Base-by-base conservation (phyloP, 2,113 vertebrate genomes). In the Lates calcarifer region DNA sequence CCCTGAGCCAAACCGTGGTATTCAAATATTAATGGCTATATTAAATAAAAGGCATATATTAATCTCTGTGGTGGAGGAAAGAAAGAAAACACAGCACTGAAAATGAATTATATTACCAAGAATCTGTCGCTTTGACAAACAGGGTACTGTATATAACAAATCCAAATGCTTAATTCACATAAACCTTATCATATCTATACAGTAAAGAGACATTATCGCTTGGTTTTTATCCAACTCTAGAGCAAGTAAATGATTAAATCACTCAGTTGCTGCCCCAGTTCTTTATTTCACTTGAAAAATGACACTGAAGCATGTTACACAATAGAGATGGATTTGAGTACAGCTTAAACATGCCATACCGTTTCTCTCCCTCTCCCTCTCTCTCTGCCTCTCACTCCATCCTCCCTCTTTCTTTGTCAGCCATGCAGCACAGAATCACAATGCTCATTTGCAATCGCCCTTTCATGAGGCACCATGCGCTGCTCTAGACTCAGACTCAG, bases 371-470 rank as follows among this genome's bases (percentile, higher is more conserved):
- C 55, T 29, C 31, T 68, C 35, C 71, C 28, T 45, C 28, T 49
- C 31, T 79, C 12, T 31, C 74, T 74, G 62, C 57, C 71, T 80
- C 75, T 76, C 80, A 31, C 61, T 41, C 49, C 39, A 58, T 86
- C 77, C 45, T 83, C 76, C 77, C 56, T 77, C 67, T 82, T 78
- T 67, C 79, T 90, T 90, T 88, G 87, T 92, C 81, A 90, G 73
- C 68, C 81, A 77, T 7, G 70, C 80, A 87, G 67, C 74, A 14
- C 72, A 82, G 80, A 85, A 86, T 85, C 86, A 90, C 88, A 90
- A 92, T 84, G 90, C 88, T 89, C 83, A 92, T 92, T 92, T 90
- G 86, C 89, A 90, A 88, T 77, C 66, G 61, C 56, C 85, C 85
- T 92, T 85, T 92, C 76, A 92, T 33, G 69, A 87, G 79, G 60